Evolutionary conservation across 2,797 vertebrate species (phyloP), one percentile per base, ranked within the genome.

Genomic region (Clarias pachynema): DNA sequence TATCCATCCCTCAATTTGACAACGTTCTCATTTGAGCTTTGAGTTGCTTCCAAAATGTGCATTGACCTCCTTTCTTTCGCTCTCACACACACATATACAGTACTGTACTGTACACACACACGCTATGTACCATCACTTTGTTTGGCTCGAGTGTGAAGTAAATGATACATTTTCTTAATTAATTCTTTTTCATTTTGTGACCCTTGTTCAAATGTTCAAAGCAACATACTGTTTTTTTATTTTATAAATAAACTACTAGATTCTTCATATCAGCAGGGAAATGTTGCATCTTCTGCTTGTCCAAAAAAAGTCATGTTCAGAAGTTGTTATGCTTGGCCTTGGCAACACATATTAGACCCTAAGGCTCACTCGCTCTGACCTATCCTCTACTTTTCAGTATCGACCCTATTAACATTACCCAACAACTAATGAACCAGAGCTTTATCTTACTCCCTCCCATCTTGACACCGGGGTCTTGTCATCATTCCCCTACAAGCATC

Each of bases 381-480:
- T 87, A 78, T 86, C 74, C 68, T 86, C 75, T 68, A 86, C 79
- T 86, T 82, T 82, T 79, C 83, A 83, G 83, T 82, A 86, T 87
- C 86, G 79, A 57, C 60, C 84, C 83, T 91, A 88, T 89, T 90
- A 90, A 84, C 87, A 83, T 91, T 85, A 86, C 87, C 85, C 84
- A 56, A 86, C 89, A 89, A 90, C 86, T 88, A 91, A 91, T 87
- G 87, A 89, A 89, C 69, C 66, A 20, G 75, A 62, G 86, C 34
- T 79, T 90, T 90, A 91, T 91, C 88, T 85, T 69, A 60, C 79
- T 84, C 85, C 83, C 87, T 85, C 82, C 84, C 63, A 79, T 83
- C 80, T 81, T 88, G 83, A 88, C 90, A 87, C 88, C 49, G 65
- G 77, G 74, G 86, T 84, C 87, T 82, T 85, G 81, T 69, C 91